Evolutionary conservation across 2,113 vertebrate species (phyloP).

Genomic region (Phoxinus phoxinus): DNA sequence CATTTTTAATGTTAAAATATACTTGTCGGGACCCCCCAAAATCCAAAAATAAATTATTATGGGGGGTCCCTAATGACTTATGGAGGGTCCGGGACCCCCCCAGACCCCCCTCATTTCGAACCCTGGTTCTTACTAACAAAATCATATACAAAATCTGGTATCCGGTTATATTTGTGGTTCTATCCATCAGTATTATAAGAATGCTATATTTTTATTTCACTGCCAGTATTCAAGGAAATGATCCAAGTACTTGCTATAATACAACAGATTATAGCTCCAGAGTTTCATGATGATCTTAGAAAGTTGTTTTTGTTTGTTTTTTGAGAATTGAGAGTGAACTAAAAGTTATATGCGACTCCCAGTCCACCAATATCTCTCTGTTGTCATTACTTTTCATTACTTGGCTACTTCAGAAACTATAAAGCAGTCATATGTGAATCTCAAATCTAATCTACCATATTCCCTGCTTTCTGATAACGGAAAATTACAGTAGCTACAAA

Average conservation of each 20-base stretch:
- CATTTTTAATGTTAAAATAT: no score
- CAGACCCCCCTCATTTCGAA: no score
- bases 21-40: no score
- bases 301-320: no score
- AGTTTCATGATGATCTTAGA: not conserved
- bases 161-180: not conserved
- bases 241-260: not conserved
- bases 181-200: not conserved
- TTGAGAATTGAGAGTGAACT: not conserved
- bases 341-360: not conserved
- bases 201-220: not conserved
- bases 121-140: no score
- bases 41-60: no score
- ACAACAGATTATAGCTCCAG: not conserved
- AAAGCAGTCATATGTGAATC: not conserved
- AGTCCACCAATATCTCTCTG: not conserved
- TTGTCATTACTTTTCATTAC: not conserved
- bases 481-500: not conserved
- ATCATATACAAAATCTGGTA: not conserved
- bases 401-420: not conserved
- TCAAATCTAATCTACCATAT: not conserved
- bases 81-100: no score
- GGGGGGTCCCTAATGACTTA: no score
- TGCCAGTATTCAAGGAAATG: not conserved
- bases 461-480: not conserved